These are phyloP conservation scores for Gisinianus flammeolus DNA, from an alignment of 2,888 invertebrate species.

Conservation along the genomic window DNA sequence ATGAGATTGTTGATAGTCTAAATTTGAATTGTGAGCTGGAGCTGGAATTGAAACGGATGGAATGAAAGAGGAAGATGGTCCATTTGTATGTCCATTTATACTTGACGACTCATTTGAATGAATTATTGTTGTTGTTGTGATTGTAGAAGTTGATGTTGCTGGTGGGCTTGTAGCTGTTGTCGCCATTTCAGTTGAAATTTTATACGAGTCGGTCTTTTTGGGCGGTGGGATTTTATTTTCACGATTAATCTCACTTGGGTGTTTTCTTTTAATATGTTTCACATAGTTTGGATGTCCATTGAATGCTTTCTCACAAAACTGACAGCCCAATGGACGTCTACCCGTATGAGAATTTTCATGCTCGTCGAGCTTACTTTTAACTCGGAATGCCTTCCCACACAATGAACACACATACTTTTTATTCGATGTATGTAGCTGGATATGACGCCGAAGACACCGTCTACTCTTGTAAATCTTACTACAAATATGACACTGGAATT, in stretches of 20 bases:
- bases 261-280: constrained; percentile 68
- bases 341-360: constrained; percentile 69
- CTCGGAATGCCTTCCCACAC: constrained; percentile 51
- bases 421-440: constrained; percentile 45
- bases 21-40: constrained; percentile 27
- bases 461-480: constrained; percentile 64
- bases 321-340: constrained; percentile 67
- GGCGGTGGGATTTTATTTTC: constrained; percentile 52
- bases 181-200: neutral
- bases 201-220: constrained; percentile 25
- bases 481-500: constrained; percentile 64
- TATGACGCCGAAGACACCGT: constrained; percentile 50
- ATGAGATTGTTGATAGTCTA: constrained; percentile 12
- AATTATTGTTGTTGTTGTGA: neutral
- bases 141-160: constrained; percentile 7
- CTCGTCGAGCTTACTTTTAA: constrained; percentile 59
- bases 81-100: no score
- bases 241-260: constrained; percentile 58
- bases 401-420: constrained; percentile 46
- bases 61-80: no score
- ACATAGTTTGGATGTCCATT: constrained; percentile 68
- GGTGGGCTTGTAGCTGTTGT: neutral
- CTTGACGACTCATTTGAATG: no score
- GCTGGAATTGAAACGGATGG: constrained; percentile 13
- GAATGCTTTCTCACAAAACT: constrained; percentile 67